A percentile compares a stretch with the other conserved stretches of the same genome.
Conservation (phyloP, 2,888 invertebrate species). For the Apoderus coryli region DNA sequence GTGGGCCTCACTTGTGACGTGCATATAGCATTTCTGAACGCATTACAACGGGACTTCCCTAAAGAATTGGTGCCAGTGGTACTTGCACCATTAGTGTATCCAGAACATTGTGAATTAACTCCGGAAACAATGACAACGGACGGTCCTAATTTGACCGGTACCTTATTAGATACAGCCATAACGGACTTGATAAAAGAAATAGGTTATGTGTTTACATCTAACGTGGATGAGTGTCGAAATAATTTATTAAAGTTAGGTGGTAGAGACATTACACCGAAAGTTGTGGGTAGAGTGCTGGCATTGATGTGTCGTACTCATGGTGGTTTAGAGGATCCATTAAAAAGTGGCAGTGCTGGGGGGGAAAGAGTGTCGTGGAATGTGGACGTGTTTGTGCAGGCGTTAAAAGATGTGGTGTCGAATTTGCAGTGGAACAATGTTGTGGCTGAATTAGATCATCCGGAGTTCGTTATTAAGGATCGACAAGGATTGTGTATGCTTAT, state of each 20-base stretch:
- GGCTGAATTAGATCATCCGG: slow-evolving; percentile 77
- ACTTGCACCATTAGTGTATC: slow-evolving; percentile 75
- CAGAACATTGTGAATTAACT: slow-evolving; percentile 55
- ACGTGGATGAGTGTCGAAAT: slow-evolving; percentile 76
- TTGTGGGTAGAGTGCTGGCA: slow-evolving; percentile 72
- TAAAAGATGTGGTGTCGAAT: slow-evolving; percentile 76
- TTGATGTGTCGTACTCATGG: slow-evolving; percentile 77
- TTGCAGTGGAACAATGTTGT: slow-evolving; percentile 90
- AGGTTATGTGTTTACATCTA: slow-evolving; percentile 77
- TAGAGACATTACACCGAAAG: slow-evolving; percentile 64
- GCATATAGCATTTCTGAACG: slow-evolving; percentile 66
- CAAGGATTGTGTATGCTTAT: slow-evolving; percentile 71
- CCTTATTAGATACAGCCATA: slow-evolving; percentile 56
- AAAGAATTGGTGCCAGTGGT: slow-evolving; percentile 79
- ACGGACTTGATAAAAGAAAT: slow-evolving; percentile 79
- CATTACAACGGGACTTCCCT: slow-evolving; percentile 76
- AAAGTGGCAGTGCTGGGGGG: slow-evolving; percentile 29
- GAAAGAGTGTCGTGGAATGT: slow-evolving; percentile 70
- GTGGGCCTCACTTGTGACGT: slow-evolving; percentile 55
- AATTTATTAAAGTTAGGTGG: slow-evolving; percentile 69
- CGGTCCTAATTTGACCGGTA: slow-evolving; percentile 38
- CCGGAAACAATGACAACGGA: slow-evolving; percentile 49
- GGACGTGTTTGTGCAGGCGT: slow-evolving; percentile 83
- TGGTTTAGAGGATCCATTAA: slow-evolving; percentile 47
- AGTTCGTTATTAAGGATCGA: slow-evolving; percentile 78